phyloP scores from a whole-genome alignment of 1,140 invertebrate species.

The Forficula auricularia region DNA sequence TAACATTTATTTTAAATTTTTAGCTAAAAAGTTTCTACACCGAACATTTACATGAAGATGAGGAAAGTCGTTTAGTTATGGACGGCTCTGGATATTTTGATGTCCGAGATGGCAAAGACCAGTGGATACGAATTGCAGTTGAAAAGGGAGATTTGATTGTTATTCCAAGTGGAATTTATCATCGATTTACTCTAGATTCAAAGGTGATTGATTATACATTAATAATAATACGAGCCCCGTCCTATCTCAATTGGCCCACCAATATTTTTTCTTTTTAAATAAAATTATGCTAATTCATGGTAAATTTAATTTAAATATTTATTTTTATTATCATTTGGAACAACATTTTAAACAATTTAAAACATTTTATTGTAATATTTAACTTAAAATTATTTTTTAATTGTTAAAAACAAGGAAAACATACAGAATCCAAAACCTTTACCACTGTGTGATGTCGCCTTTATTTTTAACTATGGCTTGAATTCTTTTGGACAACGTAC shows the following conservation, averaged over 20 bases:
- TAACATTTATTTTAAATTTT: conserved; percentile 13
- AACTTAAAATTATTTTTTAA: too few relatives aligned
- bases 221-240: not conserved
- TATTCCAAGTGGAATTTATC: conserved; percentile 92
- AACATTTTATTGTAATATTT: not conserved
- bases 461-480: too few relatives aligned
- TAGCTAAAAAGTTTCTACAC: conserved; percentile 73
- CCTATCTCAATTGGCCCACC: not conserved
- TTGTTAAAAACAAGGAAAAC: too few relatives aligned
- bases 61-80: conserved; percentile 80
- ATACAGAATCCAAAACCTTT: too few relatives aligned
- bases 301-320: not conserved
- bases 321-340: not conserved
- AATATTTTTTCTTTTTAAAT: conserved; percentile 1
- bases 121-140: conserved; percentile 86
- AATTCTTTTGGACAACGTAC: too few relatives aligned
- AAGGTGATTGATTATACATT: conserved; percentile 44
- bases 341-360: not conserved
- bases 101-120: conserved; percentile 69
- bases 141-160: conserved; percentile 74
- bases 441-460: too few relatives aligned
- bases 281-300: not conserved
- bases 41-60: conserved; percentile 94
- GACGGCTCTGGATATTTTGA: conserved; percentile 93
- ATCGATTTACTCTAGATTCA: conserved; percentile 84